Evolutionary conservation across 1,140 invertebrate species (phyloP).

Genomic region (Stegodyphus mimosarum): DNA sequence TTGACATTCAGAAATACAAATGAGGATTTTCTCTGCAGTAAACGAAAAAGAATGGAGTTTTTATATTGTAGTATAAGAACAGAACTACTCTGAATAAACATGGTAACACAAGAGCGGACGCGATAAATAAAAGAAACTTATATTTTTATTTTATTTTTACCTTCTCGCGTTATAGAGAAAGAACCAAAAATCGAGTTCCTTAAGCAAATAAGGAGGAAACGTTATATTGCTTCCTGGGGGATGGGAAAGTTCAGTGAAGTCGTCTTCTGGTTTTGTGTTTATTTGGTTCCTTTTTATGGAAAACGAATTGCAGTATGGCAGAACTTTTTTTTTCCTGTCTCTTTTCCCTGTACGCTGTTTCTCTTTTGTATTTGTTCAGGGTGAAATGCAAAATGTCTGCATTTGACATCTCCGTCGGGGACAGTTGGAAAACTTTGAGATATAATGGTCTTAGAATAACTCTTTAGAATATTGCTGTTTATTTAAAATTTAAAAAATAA

Average conservation of each 20-base stretch:
- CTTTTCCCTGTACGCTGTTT: too few species aligned
- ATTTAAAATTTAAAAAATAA: too few species aligned
- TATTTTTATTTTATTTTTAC: background rate
- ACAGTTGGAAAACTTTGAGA: too few species aligned
- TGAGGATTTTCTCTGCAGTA: constrained; percentile 4
- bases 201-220: background rate
- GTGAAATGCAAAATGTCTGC: too few species aligned
- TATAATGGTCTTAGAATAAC: too few species aligned
- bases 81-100: background rate
- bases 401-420: too few species aligned
- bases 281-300: too few species aligned
- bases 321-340: too few species aligned
- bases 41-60: too few species aligned
- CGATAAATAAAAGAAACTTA: background rate
- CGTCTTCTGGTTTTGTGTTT: background rate
- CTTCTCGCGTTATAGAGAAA: background rate
- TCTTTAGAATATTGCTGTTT: too few species aligned
- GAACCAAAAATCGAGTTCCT: constrained; percentile 18
- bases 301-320: too few species aligned
- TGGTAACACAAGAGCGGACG: background rate
- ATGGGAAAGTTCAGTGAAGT: background rate
- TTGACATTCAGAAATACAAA: background rate
- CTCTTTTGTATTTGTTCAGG: too few species aligned
- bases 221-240: constrained; percentile 11
- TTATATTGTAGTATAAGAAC: background rate